Evolutionary conservation across 2,888 invertebrate species (phyloP).

Genomic region (Lycophotia porphyrea): DNA sequence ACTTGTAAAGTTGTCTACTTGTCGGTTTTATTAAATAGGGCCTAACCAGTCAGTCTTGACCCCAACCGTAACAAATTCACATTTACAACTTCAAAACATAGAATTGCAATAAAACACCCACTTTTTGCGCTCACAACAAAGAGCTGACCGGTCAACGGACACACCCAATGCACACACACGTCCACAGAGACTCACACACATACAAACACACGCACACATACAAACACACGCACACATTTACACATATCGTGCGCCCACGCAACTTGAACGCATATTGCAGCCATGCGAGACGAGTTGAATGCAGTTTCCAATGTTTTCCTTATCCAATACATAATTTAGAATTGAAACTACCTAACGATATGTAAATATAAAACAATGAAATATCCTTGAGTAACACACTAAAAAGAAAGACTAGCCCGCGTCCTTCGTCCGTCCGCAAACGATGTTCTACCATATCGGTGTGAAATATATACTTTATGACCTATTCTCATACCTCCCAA

Average conservation of each 20-base stretch:
- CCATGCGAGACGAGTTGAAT: conserved; percentile 27
- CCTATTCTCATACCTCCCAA: no score
- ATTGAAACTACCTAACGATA: neutral
- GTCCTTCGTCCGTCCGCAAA: no score
- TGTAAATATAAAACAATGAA: neutral
- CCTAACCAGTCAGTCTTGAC: neutral
- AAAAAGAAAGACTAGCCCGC: no score
- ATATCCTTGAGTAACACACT: neutral
- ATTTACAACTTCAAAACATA: conserved; percentile 1
- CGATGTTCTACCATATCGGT: no score
- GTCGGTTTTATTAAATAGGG: no score
- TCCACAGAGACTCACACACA: no score
- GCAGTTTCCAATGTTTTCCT: conserved; percentile 57
- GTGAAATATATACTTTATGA: no score
- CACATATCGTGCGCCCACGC: conserved; percentile 33
- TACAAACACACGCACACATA: neutral
- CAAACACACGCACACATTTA: conserved; percentile 1
- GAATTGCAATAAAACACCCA: conserved; percentile 1
- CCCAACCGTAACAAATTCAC: neutral
- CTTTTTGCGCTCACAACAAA: conserved; percentile 34
- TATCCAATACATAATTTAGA: conserved; percentile 20
- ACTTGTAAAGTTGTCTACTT: neutral
- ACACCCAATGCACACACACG: conserved; percentile 54
- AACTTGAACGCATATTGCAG: conserved; percentile 36
- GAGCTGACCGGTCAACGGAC: conserved; percentile 54